These are phyloP conservation scores for Drosophila tsacasi DNA, from an alignment of 1,140 invertebrate species.

Conservation along the genomic window DNA sequence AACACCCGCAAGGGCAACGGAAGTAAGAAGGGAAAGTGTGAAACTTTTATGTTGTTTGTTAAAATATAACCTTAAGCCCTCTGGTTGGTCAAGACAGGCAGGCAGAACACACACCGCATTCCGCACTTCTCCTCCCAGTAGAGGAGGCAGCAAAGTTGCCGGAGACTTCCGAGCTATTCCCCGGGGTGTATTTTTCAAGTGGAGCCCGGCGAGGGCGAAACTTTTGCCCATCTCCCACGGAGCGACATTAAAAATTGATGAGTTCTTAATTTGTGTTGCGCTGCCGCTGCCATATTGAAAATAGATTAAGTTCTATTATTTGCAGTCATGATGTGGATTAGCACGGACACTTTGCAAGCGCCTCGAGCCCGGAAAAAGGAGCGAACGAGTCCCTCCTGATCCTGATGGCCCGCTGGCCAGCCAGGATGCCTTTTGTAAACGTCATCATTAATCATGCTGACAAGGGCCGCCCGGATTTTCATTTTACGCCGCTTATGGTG, in stretches of 20 bases:
- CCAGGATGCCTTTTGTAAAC: slow-evolving; percentile 71
- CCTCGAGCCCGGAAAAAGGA: slow-evolving; percentile 31
- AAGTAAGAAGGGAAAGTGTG: slow-evolving; percentile 56
- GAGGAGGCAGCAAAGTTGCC: slow-evolving; percentile 30
- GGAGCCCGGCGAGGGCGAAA: slow-evolving; percentile 43
- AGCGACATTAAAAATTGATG: slow-evolving; percentile 83
- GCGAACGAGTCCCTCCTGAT: slow-evolving; percentile 35
- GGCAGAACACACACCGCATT: slow-evolving; percentile 16
- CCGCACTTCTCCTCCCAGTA: no score
- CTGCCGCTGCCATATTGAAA: slow-evolving; percentile 80
- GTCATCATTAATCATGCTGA: slow-evolving; percentile 84
- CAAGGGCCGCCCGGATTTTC: slow-evolving; percentile 77
- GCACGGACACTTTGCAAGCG: slow-evolving; percentile 68
- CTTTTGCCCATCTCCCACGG: slow-evolving; percentile 50
- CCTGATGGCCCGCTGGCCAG: slow-evolving; percentile 24
- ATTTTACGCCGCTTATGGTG: slow-evolving; percentile 63
- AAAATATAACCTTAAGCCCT: slow-evolving; percentile 74
- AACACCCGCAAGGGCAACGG: slow-evolving; percentile 34
- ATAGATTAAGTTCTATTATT: slow-evolving; percentile 84
- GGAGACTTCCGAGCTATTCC: slow-evolving; percentile 55
- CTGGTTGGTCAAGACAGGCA: slow-evolving; percentile 42
- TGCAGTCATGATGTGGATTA: slow-evolving; percentile 84
- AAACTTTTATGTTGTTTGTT: slow-evolving; percentile 74
- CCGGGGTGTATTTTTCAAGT: slow-evolving; percentile 79
- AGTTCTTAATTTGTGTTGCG: slow-evolving; percentile 82